Base-by-base conservation (phyloP, 2,797 vertebrate species). In the Emydoidea blandingii region DNA sequence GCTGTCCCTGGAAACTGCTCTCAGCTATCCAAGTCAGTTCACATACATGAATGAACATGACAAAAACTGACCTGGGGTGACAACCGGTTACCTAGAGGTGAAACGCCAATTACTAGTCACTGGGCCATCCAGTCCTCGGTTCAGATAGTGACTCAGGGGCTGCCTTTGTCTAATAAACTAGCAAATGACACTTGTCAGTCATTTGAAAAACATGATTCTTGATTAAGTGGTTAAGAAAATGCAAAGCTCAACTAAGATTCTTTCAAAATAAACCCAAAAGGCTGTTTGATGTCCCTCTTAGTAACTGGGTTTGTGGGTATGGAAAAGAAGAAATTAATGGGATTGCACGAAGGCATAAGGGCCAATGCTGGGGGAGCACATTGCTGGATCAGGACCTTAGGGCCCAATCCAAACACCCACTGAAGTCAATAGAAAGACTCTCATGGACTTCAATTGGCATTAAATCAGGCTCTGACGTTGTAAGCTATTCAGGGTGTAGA, bases 261-360 rank as follows among this genome's bases (percentile, higher is more conserved):
- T 81, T 34, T 89, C 81, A 91, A 95, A 91, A 86, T 83, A 62
- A 87, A 94, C 89, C 16, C 74, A 90, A 91, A 59, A 89, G 44
- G 57, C 83, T 87, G 65, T 86, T 90, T 95, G 72, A 87, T 84
- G 6, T 81, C 81, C 37, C 19, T 85, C 52, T 19, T 85, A 54
- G 18, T 72, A 37, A 41, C 65, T 41, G 19, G 18, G n/a, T 72
- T 72, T 37, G n/a, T 2, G 16, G n/a, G 14, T 72, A 19, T 19
- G n/a, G 65, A 41, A 41, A 21, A n/a, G 65, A 72, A 72, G 65
- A 72, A n/a, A 9, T n/a, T 37, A 72, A 23, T 12, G n/a, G n/a
- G 65, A 21, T 72, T 41, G 34, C 65, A 19, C 8, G 10, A 37
- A 68, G 65, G 18, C 19, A 21, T 68, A 68, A 37, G n/a, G n/a